Base-by-base conservation (phyloP, 2,797 vertebrate species). In the Clangula hyemalis region DNA sequence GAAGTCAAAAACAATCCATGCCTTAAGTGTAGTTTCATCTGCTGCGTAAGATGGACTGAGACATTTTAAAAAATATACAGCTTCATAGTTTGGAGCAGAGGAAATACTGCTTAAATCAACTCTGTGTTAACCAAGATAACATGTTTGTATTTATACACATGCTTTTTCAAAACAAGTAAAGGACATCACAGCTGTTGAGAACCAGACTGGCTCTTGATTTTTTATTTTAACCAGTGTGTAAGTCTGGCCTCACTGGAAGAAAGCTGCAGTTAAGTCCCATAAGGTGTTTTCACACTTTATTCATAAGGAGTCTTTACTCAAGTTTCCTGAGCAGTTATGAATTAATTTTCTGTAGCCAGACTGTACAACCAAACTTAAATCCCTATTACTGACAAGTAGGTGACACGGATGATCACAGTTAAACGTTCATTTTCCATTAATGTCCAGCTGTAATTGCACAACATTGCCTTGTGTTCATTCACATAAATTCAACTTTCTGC, bases 151-250 rank as follows among this genome's bases (percentile, higher is more conserved):
- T 77, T 36, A 28, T 24, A 24, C 8, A 38, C 5, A 11, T 13
- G 18, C 25, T 22, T 41, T 54, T 58, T 21, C 41, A 3, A 36
- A 47, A n/a, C 8, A 22, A 41, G 30, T 32, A 11, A 3, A 54
- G 58, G 38, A 28, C 34, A 25, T 27, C n/a, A 27, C 4, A 3
- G 30, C 70, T 66, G 20, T 15, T 27, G 34, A 56, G 73, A 66
- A 53, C 11, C 71, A 69, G 10, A 1, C 0, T 56, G 24, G 8
- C 34, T 60, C 71, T 30, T 13, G 38, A 10, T 28, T 25, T 9
- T 30, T 21, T 7, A 13, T 74, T 60, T 65, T 25, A 20, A 51
- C 15, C 25, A 53, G 14, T 0, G 3, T 0, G 0, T 2, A 54
- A 60, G 10, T 16, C 25, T 16, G 17, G 28, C 20, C 11, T 14